Base-by-base conservation (phyloP, 2,113 vertebrate species). In the Rhinichthys klamathensis region DNA sequence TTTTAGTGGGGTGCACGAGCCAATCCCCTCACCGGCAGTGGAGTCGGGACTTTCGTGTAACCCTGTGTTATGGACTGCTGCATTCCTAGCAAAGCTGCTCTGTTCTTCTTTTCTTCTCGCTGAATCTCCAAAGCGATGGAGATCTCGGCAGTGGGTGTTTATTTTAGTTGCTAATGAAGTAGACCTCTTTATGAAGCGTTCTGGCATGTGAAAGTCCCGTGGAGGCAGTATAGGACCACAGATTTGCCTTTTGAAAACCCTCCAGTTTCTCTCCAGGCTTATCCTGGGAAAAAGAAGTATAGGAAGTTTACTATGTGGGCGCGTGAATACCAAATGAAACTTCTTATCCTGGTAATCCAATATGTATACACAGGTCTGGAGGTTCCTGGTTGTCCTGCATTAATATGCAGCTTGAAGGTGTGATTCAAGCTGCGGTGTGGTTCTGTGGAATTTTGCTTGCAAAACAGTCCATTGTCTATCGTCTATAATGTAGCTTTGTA, bases 21-120 rank as follows among this genome's bases (percentile, higher is more conserved):
- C 76, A 85, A 70, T 85, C 56, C 83, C 25, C 51, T 80, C 63
- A 46, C 60, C 49, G 46, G 46, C 35, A 9, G 35, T 30, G 51
- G 32, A 85, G 30, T 69, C 46, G 2, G 35, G 67, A 38, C 51
- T 85, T 79, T 72, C 3, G 2, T 35, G 38, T 80, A 38, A 85
- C 76, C 76, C 38, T 58, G 3, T 13, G 3, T 46, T 80, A 85
- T 72, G 84, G 76, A 79, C 84, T 85, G 54, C 65, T 85, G 84
- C 61, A 60, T 85, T 85, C n/a, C 65, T 58, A 80, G 70, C 76
- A 85, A 41, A 80, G 25, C 84, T 80, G 63, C 44, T 49, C 44
- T 41, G 9, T 76, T 38, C 70, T 27, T 41, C 84, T 49, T 73
- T 35, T 63, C 38, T 54, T 18, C 54, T 23, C 3, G 8, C 15